Base-by-base conservation (phyloP, 2,888 invertebrate genomes). In the Charanyca ferruginea region DNA sequence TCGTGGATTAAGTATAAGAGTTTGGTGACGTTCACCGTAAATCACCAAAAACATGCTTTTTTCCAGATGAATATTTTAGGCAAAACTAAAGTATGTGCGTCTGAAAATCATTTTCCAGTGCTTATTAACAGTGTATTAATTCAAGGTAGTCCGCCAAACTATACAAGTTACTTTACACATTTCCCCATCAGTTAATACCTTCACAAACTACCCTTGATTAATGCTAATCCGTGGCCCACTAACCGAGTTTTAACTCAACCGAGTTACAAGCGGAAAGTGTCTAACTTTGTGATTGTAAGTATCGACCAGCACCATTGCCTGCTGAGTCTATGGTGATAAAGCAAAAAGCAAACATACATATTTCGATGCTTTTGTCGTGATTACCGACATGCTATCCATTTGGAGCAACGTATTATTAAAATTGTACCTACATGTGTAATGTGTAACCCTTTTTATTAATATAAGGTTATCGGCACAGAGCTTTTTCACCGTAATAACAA, bases 191-290 rank as follows among this genome's bases (percentile, higher is more conserved):
- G 44, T 8, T 41, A 44, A 57, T 52, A 59, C 20, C 41, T 61
- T 18, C 23, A 52, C 20, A 41, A 74, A 42, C 63, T 64, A 52
- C 54, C 64, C 62, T 62, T 71, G 38, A 66, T 78, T 58, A 55
- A 66, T 69, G 62, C 59, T 71, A 75, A 66, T 62, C 54, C 64
- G 32, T 73, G 76, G 57, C 67, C 79, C 44, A 79, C 73, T 78
- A 65, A 73, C 74, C 73, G 69, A 66, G 59, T 64, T 77, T 73
- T 55, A 35, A 64, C 60, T 66, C 20, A 66, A 32, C 45, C 11
- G 18, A 48, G 47, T 59, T 53, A 54, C 47, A 41, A 73, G 54
- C 41, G 51, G 32, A 54, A 53, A 59, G 42, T 48, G 53, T 61
- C 38, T 47, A 55, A 55, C 62, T 52, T 65, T 44, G 18, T 45